Evolutionary conservation across 2,797 vertebrate genomes (phyloP).

Genomic region (Neosalanx taihuensis): DNA sequence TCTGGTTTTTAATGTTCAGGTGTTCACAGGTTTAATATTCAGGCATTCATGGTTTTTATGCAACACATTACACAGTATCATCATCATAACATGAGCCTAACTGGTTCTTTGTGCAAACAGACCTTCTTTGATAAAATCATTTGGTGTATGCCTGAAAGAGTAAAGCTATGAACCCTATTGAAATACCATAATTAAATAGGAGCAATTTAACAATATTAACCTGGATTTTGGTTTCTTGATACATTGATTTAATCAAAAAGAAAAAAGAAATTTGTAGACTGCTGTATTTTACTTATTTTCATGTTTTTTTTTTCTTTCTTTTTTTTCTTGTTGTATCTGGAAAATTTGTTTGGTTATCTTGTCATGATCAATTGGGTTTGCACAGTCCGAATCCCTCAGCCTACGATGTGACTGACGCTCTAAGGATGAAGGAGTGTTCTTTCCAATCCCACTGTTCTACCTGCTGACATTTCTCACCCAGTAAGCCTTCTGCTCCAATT

Average conservation of each 20-base stretch:
- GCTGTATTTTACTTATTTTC: constrained; percentile 55
- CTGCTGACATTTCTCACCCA: constrained; percentile 74
- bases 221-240: constrained; percentile 49
- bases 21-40: background rate
- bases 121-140: constrained; percentile 60
- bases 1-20: constrained; percentile 16
- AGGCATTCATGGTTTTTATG: constrained; percentile 57
- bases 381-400: constrained; percentile 48
- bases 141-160: constrained; percentile 77
- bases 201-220: constrained; percentile 56
- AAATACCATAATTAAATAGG: constrained; percentile 67
- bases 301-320: constrained; percentile 29
- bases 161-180: constrained; percentile 90
- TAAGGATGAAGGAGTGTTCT: constrained; percentile 75
- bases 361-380: constrained; percentile 68
- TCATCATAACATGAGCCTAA: constrained; percentile 33
- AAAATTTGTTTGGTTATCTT: constrained; percentile 69
- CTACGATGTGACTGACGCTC: constrained; percentile 67
- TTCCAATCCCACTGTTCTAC: constrained; percentile 84
- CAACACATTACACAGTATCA: constrained; percentile 54
- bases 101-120: constrained; percentile 76
- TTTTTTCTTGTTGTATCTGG: constrained; percentile 70
- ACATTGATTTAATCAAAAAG: constrained; percentile 50
- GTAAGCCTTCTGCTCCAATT: constrained; percentile 64
- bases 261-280: constrained; percentile 42